Evolutionary conservation across 1,140 invertebrate genomes (phyloP), one percentile per base, ranked within the genome.

Genomic region (Asbolus verrucosus): DNA sequence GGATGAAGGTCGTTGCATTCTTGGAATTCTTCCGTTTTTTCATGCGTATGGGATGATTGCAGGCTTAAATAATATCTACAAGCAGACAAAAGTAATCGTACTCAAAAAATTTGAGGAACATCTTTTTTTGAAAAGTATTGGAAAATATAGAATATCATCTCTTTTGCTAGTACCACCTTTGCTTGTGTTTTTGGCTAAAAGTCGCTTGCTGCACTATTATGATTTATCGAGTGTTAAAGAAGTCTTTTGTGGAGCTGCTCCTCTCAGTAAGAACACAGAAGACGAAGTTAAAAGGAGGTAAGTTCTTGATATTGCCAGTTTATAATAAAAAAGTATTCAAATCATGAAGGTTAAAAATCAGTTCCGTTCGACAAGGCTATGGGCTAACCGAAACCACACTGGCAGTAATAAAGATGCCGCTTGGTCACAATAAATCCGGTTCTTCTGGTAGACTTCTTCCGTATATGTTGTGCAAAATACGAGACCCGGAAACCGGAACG

Each of bases 401-500:
- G 14, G 18, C n/a, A 11, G 38, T 66, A 13, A 33, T 27, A 8
- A 16, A 8, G 1, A 3, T 43, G 15, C 11, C 31, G 1, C 11
- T 15, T 2, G 8, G 1, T 6, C 19, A 6, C 0, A n/a, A 50
- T 9, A 24, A 18, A 15, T 8, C 3, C 14, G 63, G 63, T 8
- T 30, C 19, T 39, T 43, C 46, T 0, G 68, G 68, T 16, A 50
- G 21, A 27, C 80, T 87, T 1, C 82, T 84, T 2, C 80, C 83
- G 4, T 85, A 85, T 6, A 81, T 85, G 76, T 82, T 81, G 73
- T 83, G 82, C 21, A 87, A 88, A 81, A 84, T 89, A 0, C 65
- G 88, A 59, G 86, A 90, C 78, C 77, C 86, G 15, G 85, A 90
- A 33, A 89, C 83, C 3, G 84, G 86, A 5, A 79, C 86, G 72